A percentile compares a stretch with the other conserved stretches of the same genome.
These are phyloP conservation scores for Limenitis camilla DNA, from an alignment of 2,888 invertebrate species.

Conservation along the genomic window DNA sequence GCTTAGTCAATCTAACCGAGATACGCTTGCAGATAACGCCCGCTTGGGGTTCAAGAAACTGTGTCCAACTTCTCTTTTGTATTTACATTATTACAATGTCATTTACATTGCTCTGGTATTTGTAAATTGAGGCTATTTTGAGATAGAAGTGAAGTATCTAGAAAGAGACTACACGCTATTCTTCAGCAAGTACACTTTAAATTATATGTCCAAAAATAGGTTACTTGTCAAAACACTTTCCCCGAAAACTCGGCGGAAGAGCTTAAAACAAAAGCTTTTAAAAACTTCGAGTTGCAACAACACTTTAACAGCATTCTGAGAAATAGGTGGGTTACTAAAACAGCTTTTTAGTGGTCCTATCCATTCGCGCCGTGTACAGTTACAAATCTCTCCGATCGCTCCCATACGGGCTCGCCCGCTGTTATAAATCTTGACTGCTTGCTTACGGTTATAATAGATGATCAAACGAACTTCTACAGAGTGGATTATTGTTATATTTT, in stretches of 20 bases:
- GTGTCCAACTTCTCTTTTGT: conserved; percentile 11
- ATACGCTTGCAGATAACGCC: conserved; percentile 23
- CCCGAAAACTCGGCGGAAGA: conserved; percentile 10
- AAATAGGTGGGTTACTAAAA: conserved; percentile 41
- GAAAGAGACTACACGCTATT: neutral
- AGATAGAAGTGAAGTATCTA: neutral
- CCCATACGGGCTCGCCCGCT: conserved; percentile 9
- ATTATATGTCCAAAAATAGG: neutral
- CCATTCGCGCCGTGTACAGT: conserved; percentile 30
- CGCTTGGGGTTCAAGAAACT: conserved; percentile 13
- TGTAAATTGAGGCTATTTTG: neutral
- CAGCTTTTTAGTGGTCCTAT: conserved; percentile 35
- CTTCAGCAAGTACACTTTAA: neutral
- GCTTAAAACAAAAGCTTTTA: conserved; percentile 23
- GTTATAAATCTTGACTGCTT: conserved; percentile 15
- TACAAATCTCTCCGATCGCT: conserved; percentile 35
- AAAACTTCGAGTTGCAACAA: conserved; percentile 24
- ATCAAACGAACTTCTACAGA: neutral
- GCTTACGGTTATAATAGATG: neutral
- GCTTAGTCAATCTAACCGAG: conserved; percentile 26
- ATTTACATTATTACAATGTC: conserved; percentile 2
- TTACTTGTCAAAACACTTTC: neutral
- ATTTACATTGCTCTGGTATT: neutral
- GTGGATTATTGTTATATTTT: neutral
- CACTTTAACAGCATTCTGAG: conserved; percentile 36